Percentiles rank a stretch among this genome's conserved stretches.
Conservation (phyloP, 2,113 vertebrate genomes). For the Eclectus roratus region DNA sequence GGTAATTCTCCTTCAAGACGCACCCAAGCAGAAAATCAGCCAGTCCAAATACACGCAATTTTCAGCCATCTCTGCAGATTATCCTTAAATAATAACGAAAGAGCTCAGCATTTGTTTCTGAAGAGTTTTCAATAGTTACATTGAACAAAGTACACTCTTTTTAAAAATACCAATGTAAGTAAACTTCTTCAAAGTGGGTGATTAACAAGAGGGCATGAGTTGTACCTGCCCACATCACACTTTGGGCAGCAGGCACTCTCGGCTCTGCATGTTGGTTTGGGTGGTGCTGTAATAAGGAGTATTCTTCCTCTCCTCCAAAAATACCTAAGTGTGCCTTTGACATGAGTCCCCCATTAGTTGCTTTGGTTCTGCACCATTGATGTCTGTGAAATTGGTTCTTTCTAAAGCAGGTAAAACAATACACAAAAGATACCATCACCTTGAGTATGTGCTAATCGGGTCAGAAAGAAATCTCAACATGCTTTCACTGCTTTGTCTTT, state of each 20-base stretch:
- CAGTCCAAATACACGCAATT: background rate
- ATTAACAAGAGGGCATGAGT: background rate
- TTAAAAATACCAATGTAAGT: background rate
- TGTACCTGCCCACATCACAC: background rate
- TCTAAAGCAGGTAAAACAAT: background rate
- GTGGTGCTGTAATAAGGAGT: background rate
- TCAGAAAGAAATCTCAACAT: background rate
- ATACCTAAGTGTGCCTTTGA: background rate
- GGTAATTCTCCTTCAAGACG: background rate
- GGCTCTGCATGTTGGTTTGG: background rate
- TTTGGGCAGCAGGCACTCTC: background rate
- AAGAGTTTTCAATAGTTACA: background rate
- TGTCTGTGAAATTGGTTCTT: background rate
- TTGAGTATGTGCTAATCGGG: background rate
- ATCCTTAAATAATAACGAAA: background rate
- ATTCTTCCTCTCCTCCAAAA: background rate
- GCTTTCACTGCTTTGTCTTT: background rate
- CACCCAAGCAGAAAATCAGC: background rate
- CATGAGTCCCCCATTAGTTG: background rate
- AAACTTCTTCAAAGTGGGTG: background rate
- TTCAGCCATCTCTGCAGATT: background rate
- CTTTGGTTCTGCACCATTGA: background rate
- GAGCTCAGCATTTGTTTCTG: background rate
- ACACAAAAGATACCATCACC: background rate
- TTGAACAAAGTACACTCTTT: background rate